Percentiles rank a stretch among this genome's conserved stretches.
Conservation (phyloP, 2,113 vertebrate species). For the Nycticorax nycticorax region DNA sequence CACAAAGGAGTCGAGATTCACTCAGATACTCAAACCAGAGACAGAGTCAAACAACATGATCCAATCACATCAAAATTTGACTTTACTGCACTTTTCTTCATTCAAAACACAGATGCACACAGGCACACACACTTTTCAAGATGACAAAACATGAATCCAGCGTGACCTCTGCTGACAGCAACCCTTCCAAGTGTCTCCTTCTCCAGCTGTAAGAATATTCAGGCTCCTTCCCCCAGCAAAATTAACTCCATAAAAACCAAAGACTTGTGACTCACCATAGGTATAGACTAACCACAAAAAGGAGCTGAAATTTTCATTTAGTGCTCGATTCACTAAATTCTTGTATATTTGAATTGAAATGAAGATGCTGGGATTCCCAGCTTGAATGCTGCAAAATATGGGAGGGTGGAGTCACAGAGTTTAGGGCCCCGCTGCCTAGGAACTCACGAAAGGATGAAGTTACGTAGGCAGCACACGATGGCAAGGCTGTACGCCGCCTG, state of each 20-base stretch:
- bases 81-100: neutral
- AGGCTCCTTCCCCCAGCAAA: neutral
- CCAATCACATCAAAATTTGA: neutral
- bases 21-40: neutral
- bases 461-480: rapidly evolving
- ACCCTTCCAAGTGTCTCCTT: neutral
- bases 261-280: neutral
- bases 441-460: neutral
- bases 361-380: neutral
- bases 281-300: neutral
- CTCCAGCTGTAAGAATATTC: neutral
- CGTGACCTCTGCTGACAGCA: neutral
- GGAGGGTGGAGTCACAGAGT: neutral
- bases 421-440: neutral
- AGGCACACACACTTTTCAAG: neutral
- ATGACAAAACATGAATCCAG: neutral
- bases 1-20: neutral
- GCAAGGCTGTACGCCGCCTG: neutral
- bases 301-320: neutral
- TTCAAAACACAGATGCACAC: neutral
- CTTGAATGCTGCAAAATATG: neutral
- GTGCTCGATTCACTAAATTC: neutral
- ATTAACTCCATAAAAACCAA: neutral
- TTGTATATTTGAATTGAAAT: neutral
- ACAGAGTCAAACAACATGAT: neutral